phyloP scores from a whole-genome alignment of 2,113 vertebrate genomes.

The Thryonomys swinderianus region DNA sequence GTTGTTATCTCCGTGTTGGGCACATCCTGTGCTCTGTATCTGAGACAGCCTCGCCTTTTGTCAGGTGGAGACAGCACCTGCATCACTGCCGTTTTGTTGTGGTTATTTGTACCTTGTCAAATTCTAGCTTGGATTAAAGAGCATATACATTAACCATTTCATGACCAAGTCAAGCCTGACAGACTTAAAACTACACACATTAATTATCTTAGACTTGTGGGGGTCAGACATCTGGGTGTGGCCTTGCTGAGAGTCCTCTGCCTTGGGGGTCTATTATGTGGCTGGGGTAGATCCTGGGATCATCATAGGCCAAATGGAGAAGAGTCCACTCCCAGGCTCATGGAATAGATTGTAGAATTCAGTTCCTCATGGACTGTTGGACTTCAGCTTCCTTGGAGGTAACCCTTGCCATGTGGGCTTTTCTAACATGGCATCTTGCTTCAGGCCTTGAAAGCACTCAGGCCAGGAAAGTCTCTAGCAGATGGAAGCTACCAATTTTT shows the following conservation, averaged over 20 bases:
- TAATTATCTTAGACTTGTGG: constrained; percentile 18
- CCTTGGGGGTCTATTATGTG: not conserved
- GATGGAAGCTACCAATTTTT: not conserved
- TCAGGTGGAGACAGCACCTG: too few species aligned
- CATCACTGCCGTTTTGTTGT: too few species aligned
- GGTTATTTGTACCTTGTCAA: too few species aligned
- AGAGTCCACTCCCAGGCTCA: not conserved
- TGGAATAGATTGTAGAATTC: not conserved
- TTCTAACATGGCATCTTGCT: not conserved
- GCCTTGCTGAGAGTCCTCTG: not conserved
- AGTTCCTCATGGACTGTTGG: not conserved
- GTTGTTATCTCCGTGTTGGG: too few species aligned
- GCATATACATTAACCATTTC: too few species aligned
- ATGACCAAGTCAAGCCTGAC: too few species aligned
- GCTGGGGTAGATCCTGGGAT: not conserved
- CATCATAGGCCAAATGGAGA: not conserved
- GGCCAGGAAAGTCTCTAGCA: not conserved
- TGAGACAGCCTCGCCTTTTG: too few species aligned
- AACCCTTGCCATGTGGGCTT: not conserved
- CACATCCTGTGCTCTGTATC: too few species aligned
- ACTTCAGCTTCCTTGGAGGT: not conserved
- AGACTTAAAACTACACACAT: not conserved
- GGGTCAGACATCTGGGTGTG: not conserved
- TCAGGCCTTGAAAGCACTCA: not conserved
- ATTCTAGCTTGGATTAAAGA: too few species aligned